phyloP scores from a whole-genome alignment of 2,797 vertebrate species.

The Chelonia mydas region DNA sequence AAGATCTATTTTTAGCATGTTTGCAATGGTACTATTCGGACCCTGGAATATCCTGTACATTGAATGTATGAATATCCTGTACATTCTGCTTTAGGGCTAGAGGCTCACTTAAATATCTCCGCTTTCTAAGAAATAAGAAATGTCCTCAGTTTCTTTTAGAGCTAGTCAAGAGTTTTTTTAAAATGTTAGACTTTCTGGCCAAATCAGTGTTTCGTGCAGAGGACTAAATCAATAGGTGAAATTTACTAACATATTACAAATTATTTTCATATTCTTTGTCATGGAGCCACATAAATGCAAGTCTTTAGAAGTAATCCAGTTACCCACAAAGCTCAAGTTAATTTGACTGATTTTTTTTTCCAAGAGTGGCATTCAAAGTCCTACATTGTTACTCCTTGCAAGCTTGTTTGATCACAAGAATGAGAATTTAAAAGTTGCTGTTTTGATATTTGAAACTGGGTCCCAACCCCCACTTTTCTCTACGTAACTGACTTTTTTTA shows the following conservation, averaged over 20 bases:
- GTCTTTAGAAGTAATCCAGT: not conserved
- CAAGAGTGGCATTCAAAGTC: not conserved
- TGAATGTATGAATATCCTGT: not conserved
- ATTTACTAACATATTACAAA: not conserved
- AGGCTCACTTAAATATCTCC: too few species aligned
- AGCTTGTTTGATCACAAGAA: not conserved
- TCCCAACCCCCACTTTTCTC: not conserved
- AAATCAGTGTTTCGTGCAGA: not conserved
- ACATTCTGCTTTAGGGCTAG: not conserved
- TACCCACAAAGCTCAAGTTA: not conserved
- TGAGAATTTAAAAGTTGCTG: not conserved
- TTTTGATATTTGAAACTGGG: not conserved
- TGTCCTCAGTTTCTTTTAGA: not conserved
- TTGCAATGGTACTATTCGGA: not conserved
- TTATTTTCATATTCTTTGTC: not conserved
- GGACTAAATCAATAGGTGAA: not conserved
- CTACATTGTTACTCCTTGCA: not conserved
- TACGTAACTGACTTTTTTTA: not conserved
- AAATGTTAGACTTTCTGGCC: not conserved
- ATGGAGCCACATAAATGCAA: not conserved
- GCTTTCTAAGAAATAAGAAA: not conserved
- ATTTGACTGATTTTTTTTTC: not conserved
- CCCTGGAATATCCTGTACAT: not conserved
- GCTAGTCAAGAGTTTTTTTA: not conserved
- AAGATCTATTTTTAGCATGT: not conserved